A percentile compares a stretch with the other conserved stretches of the same genome.
Conservation (phyloP, 1,140 invertebrate genomes). For the Galleria mellonella region DNA sequence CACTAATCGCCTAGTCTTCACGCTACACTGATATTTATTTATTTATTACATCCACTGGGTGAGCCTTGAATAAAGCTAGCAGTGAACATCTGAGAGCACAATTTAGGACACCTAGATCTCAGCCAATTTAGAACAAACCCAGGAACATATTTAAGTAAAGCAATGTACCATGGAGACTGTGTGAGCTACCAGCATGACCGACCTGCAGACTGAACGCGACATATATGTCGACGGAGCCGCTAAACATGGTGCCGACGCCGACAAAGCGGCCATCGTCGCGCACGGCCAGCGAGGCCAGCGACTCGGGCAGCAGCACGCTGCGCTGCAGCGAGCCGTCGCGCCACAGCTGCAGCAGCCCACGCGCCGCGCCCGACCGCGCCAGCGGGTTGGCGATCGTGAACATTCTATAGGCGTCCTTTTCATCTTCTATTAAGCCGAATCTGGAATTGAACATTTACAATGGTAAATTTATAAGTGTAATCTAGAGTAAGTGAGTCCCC, state of each 20-base stretch:
- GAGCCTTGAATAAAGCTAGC: too few species aligned
- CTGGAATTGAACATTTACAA: slow-evolving; percentile 56
- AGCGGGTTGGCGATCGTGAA: slow-evolving; percentile 90
- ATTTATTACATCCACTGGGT: too few species aligned
- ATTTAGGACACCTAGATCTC: too few species aligned
- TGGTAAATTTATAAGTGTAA: too few species aligned
- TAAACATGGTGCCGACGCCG: slow-evolving; percentile 94
- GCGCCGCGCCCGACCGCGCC: slow-evolving; percentile 79
- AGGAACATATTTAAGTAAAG: too few species aligned
- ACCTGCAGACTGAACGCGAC: slow-evolving; percentile 95
- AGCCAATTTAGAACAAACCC: too few species aligned
- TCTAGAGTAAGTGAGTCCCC: too few species aligned
- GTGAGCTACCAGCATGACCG: too few species aligned
- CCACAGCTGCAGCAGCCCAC: slow-evolving; percentile 85
- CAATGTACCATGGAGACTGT: too few species aligned
- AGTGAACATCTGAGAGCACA: too few species aligned
- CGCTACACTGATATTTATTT: too few species aligned
- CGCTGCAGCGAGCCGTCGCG: slow-evolving; percentile 71
- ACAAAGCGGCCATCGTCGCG: slow-evolving; percentile 93
- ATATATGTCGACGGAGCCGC: slow-evolving; percentile 92
- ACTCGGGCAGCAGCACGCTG: slow-evolving; percentile 79
- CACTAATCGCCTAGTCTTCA: too few species aligned
- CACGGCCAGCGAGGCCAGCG: slow-evolving; percentile 89
- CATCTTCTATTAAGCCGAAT: slow-evolving; percentile 82
- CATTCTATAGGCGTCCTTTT: slow-evolving; percentile 78